Evolutionary conservation across 1,140 invertebrate species (phyloP), one percentile per base, ranked within the genome.

Genomic region (Magallana angulata): DNA sequence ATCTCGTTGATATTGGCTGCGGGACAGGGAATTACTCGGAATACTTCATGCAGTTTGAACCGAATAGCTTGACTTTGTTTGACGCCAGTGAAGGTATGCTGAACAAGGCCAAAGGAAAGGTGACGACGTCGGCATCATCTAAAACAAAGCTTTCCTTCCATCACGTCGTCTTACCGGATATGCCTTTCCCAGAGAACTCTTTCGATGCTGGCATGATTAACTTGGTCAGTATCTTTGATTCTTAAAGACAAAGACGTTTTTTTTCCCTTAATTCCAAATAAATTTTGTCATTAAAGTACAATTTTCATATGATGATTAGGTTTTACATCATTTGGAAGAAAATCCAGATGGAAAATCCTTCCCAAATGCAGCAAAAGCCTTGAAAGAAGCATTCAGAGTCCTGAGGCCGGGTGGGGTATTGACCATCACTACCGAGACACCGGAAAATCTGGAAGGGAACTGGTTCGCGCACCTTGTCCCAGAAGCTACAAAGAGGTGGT

Each of bases 1-100:
- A 48, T 48, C 2, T 48, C 36, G 36, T 80, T 30, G 71, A 80
- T 24, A 80, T 80, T 80, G 88, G 88, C n/a, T 86, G 85, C 48
- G 88, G 88, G 82, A 89, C 88, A 18, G 88, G 88, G 64, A 89
- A 89, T 24, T 89, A 86, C 56, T 57, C 88, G 14, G 86, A 86
- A 56, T 85, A 80, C 48, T n/a, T 89, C 2, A 36, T 89, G 16
- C 56, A 86, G 24, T 68, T 76, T 84, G 88, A 85, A 1, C 81
- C 84, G 0, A 80, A 85, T 2, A 58, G 68, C 12, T 18, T 89
- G 11, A 84, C 85, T 7, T n/a, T 89, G 11, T 7, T 86, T 14
- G 88, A 89, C 57, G 88, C 85, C 7, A 84, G 76, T 36, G 30
- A 64, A 60, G 88, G 88, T 5, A 89, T 89, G 88, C 60, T 89